Base-by-base conservation (phyloP, 2,113 vertebrate genomes). In the Electrona antarctica region DNA sequence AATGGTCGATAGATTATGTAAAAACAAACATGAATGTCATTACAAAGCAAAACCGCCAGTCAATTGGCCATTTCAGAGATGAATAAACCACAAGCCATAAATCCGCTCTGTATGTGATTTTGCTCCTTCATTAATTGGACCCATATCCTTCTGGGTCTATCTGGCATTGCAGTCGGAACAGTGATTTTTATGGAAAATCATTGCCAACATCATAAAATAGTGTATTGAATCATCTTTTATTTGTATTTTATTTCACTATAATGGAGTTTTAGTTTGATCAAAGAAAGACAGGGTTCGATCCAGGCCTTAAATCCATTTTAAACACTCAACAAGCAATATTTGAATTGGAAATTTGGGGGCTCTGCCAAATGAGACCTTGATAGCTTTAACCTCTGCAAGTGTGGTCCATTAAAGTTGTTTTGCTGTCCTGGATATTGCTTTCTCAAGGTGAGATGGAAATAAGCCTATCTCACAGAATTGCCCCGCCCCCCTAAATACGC, bases 1-100 rank as follows among this genome's bases (percentile, higher is more conserved):
- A 12, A 4, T 10, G 64, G 64, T 81, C 48, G 0, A 79, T 79
- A 45, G 58, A n/a, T 77, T 68, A 69, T 75, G 76, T 67, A 7
- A 60, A 60, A 60, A 71, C 48, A 79, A 64, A 58, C 7, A 28
- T 13, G 67, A 49, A 13, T 46, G 15, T 67, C 10, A 74, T 57
- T 73, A 47, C 29, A 7, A 29, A 48, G 41, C 57, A 72, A 65
- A 60, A 67, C 13, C 41, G 3, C 5, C 47, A 71, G 12, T 69
- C 14, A 60, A 76, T 60, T 56, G 1, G 0, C 29, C 7, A 14
- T 78, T 79, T 71, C 1, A 69, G 58, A 76, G 56, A 76, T 59
- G 4, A 71, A n/a, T 33, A 81, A 77, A 74, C 29, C 13, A 57
- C n/a, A 56, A 8, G 63, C 7, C 46, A 62, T 64, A 59, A 61